Percentiles rank a stretch among this genome's conserved stretches.
These are phyloP conservation scores for Cephalophus harveyi DNA, from an alignment of 2,113 vertebrate genomes.

Conservation along the genomic window DNA sequence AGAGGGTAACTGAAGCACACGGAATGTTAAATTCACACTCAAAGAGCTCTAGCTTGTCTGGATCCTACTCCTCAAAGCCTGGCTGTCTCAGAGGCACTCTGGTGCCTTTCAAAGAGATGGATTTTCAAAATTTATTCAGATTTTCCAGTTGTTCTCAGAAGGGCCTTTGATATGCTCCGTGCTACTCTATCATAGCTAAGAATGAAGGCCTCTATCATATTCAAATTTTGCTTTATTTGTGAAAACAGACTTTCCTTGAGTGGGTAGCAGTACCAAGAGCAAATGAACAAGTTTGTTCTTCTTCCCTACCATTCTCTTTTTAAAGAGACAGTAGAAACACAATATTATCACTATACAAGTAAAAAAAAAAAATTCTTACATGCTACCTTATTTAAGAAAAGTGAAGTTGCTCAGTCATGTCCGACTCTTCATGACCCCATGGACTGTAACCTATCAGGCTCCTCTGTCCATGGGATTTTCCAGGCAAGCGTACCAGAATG, in stretches of 20 bases:
- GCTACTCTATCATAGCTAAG: neutral
- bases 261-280: neutral
- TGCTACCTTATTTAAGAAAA: neutral
- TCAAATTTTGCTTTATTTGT: neutral
- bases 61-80: neutral
- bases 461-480: too few species aligned
- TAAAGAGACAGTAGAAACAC: neutral
- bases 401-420: too few species aligned
- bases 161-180: neutral
- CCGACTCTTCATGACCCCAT: too few species aligned
- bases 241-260: neutral
- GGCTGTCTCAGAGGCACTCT: neutral
- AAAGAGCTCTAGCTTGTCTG: neutral
- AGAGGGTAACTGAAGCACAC: neutral
- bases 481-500: too few species aligned
- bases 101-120: neutral
- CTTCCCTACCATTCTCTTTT: neutral
- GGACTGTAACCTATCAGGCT: too few species aligned
- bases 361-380: neutral
- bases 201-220: neutral
- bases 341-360: neutral
- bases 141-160: slow-evolving; percentile 9
- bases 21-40: neutral
- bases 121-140: neutral
- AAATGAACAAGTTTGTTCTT: neutral